Conservation (phyloP, 2,888 invertebrate species). For the Eristalis tenax region DNA sequence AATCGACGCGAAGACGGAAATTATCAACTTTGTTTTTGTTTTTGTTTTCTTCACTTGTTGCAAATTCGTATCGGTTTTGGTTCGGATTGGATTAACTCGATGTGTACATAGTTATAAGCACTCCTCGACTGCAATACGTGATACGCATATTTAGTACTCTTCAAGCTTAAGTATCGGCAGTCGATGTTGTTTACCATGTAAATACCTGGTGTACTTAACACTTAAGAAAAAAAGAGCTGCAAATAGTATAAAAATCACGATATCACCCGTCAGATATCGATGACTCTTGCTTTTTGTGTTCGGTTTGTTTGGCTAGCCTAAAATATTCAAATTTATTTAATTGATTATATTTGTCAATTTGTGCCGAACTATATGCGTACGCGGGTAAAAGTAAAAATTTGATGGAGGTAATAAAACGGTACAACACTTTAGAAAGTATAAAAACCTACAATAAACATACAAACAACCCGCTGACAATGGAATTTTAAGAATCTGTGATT, state of each 20-base stretch:
- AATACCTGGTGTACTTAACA: slow-evolving; percentile 47
- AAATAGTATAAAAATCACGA: slow-evolving; percentile 26
- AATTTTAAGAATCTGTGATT: slow-evolving; percentile 66
- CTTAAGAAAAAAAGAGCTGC: background rate
- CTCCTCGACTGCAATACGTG: slow-evolving; percentile 53
- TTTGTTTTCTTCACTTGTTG: slow-evolving; percentile 16
- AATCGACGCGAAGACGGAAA: slow-evolving; percentile 21
- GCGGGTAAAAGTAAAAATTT: slow-evolving; percentile 43
- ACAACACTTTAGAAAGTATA: slow-evolving; percentile 41
- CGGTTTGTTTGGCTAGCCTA: background rate
- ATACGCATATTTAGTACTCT: slow-evolving; percentile 57
- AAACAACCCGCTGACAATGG: slow-evolving; percentile 62
- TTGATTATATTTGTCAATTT: slow-evolving; percentile 48
- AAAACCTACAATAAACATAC: slow-evolving; percentile 49
- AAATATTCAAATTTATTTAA: slow-evolving; percentile 40
- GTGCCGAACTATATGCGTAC: slow-evolving; percentile 33
- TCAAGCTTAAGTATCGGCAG: slow-evolving; percentile 40
- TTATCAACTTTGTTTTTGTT: slow-evolving; percentile 34
- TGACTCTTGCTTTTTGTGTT: background rate
- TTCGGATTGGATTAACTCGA: slow-evolving; percentile 29
- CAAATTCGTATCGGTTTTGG: slow-evolving; percentile 30
- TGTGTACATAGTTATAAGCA: slow-evolving; percentile 46
- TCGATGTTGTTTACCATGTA: slow-evolving; percentile 61
- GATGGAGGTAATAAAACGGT: slow-evolving; percentile 52
- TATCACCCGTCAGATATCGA: background rate